These are phyloP conservation scores for Agrochola lota DNA, from an alignment of 2,888 invertebrate genomes.

Conservation along the genomic window DNA sequence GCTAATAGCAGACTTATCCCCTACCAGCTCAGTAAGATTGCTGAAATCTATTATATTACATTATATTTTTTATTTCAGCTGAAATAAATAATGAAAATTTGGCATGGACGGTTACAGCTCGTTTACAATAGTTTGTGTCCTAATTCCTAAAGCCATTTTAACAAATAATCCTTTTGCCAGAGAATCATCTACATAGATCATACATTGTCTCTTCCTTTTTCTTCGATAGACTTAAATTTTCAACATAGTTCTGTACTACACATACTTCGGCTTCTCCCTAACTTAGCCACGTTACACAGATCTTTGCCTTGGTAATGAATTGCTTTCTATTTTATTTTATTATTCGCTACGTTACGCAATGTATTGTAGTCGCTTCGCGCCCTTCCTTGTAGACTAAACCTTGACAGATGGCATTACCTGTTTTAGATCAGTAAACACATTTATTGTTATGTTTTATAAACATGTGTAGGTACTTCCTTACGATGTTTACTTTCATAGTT, in stretches of 20 bases:
- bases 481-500: background rate
- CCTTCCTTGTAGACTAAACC: background rate
- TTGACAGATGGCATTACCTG: background rate
- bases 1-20: background rate
- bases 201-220: background rate
- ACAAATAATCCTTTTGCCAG: too few species aligned
- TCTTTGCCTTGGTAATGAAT: background rate
- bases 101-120: background rate
- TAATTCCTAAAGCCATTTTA: background rate
- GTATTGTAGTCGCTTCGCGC: background rate
- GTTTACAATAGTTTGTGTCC: too few species aligned
- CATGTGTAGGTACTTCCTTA: conserved; percentile 7
- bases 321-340: background rate
- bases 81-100: too few species aligned
- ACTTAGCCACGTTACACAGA: background rate
- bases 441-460: background rate
- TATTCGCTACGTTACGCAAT: background rate
- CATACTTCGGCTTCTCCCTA: background rate
- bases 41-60: too few species aligned
- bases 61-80: too few species aligned
- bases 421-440: conserved; percentile 22
- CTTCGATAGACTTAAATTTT: background rate
- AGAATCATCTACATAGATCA: too few species aligned
- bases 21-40: too few species aligned
- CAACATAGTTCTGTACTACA: background rate